Evolutionary conservation across 2,113 vertebrate genomes (phyloP), one percentile per base, ranked within the genome.

Genomic region (Phylloscopus whistleri): DNA sequence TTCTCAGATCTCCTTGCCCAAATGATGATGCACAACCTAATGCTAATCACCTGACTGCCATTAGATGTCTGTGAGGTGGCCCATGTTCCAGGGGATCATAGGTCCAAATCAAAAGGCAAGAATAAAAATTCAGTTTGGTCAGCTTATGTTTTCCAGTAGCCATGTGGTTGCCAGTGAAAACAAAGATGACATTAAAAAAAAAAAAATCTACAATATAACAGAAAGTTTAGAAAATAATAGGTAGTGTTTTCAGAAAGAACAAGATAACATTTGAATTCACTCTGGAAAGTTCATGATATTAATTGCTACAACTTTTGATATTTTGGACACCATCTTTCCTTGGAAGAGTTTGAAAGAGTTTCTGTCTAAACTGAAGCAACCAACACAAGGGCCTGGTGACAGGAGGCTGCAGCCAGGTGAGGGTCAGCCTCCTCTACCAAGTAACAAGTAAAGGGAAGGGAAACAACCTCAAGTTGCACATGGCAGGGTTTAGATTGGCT

Each of bases 391-490:
- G 27, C 16, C 37, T 80, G 19, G 6, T 81, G 59, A 39, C 10
- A 39, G 35, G 23, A 84, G 35, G 10, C 28, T 64, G 23, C 43
- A 74, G 33, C 11, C 11, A 60, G 13, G 12, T 60, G 60, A 59
- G 24, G n/a, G 19, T 31, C 15, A 11, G 33, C 13, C 43, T 74
- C 49, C 23, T 27, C 55, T 89, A 37, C 13, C 20, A 22, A 33
- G 52, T 22, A 35, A 30, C 33, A 27, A 58, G 24, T 16, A 8
- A 44, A 6, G 28, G 22, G 27, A 79, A 35, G 41, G 43, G 8
- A 46, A 41, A 20, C 2, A 13, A 16, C 30, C 55, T 80, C 51
- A 80, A 5, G 16, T 31, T 68, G 37, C 0, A 0, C 7, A 11
- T 20, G 19, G 13, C 12, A 8, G n/a, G 37, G 11, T 59, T 89